phyloP scores from a whole-genome alignment of 2,797 vertebrate genomes.

The Amazona finschi region DNA sequence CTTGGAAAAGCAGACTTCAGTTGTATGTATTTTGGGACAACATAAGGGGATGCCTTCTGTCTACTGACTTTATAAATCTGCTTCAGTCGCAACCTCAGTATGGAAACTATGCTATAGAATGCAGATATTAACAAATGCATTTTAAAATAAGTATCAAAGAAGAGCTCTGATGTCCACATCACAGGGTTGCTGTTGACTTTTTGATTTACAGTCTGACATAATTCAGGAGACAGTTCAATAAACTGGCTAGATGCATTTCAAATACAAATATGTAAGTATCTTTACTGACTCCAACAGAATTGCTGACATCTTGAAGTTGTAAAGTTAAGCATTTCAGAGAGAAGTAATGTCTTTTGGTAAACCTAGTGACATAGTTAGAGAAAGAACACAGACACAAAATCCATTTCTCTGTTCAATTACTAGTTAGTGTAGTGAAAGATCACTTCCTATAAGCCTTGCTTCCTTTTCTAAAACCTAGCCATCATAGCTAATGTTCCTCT shows the following conservation, averaged over 20 bases:
- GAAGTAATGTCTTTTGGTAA: neutral
- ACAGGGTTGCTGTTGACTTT: neutral
- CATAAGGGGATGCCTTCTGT: neutral
- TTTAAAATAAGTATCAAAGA: neutral
- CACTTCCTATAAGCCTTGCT: neutral
- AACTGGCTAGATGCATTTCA: neutral
- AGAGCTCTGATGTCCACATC: neutral
- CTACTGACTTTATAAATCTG: neutral
- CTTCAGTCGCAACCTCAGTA: neutral
- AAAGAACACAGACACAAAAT: neutral
- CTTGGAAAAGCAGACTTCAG: neutral
- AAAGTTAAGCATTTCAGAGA: neutral
- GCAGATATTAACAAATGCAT: neutral
- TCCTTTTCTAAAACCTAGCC: neutral
- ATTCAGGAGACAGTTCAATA: neutral
- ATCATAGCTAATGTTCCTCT: rapidly evolving
- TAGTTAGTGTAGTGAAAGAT: neutral
- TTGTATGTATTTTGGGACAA: neutral
- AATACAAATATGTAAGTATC: neutral
- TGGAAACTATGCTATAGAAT: neutral
- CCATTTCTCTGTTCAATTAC: neutral
- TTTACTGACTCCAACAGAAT: neutral
- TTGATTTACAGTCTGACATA: neutral
- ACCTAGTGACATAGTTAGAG: neutral
- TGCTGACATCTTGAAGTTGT: neutral